phyloP scores from a whole-genome alignment of 2,113 vertebrate genomes.

The Rattus rattus region DNA sequence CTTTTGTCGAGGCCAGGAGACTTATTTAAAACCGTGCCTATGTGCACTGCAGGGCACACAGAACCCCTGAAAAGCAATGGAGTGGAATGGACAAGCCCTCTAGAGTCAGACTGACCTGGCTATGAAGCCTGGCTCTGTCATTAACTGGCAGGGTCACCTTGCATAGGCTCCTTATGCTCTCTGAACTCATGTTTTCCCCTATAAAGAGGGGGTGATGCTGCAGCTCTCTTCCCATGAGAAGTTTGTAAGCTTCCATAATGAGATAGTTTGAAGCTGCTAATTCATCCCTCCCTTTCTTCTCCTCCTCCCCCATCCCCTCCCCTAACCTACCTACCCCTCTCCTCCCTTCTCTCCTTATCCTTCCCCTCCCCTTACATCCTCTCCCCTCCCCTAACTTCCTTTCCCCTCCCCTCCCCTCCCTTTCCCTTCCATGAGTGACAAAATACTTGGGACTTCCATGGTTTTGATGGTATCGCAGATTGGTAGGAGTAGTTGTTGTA shows the following conservation, averaged over 20 bases:
- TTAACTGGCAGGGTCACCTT: neutral
- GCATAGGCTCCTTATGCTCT: neutral
- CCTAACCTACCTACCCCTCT: rapidly evolving
- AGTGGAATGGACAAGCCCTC: neutral
- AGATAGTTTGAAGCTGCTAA: neutral
- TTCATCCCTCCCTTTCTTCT: neutral
- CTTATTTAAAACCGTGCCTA: neutral
- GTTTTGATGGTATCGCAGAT: neutral
- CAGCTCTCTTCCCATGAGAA: neutral
- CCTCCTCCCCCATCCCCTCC: too few relatives aligned
- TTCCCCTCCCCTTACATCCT: too few relatives aligned
- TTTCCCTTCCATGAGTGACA: neutral
- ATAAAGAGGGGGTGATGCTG: neutral
- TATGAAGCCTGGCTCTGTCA: neutral
- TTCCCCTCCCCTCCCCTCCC: neutral
- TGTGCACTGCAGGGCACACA: neutral
- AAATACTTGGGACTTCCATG: neutral
- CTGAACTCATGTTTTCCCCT: neutral
- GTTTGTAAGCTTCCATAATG: neutral
- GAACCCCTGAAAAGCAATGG: neutral
- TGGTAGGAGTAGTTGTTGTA: neutral
- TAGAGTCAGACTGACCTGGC: neutral
- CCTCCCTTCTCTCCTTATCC: too few relatives aligned
- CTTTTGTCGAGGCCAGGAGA: neutral
- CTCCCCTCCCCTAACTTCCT: too few relatives aligned